Percentiles rank a stretch among this genome's conserved stretches.
Conservation (phyloP, 2,888 invertebrate genomes). For the Vanessa cardui region DNA sequence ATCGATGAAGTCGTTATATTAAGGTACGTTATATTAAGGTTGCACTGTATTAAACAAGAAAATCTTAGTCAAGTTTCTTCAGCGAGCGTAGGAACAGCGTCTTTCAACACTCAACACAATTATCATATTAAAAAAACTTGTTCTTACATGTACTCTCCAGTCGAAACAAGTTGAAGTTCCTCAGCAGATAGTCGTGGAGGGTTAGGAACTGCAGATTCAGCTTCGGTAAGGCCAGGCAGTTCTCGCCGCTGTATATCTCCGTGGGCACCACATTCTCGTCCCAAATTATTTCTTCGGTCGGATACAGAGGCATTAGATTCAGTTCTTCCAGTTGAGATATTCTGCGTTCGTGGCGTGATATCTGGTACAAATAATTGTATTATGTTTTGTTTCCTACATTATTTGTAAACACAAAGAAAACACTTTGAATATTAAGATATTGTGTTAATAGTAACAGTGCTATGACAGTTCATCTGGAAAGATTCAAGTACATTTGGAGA, state of each 20-base stretch:
- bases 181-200: slow-evolving; percentile 97
- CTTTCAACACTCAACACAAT: neutral
- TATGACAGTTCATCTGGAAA: too few relatives aligned
- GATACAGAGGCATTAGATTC: slow-evolving; percentile 99
- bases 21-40: too few relatives aligned
- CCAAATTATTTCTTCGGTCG: slow-evolving; percentile 99
- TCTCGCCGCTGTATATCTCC: slow-evolving; percentile 98
- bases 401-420: neutral
- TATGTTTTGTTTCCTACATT: too few relatives aligned
- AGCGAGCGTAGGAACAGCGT: too few relatives aligned
- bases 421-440: too few relatives aligned
- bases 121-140: neutral
- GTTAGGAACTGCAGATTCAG: slow-evolving; percentile 99
- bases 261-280: slow-evolving; percentile 99
- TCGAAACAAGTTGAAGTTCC: slow-evolving; percentile 98
- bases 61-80: too few relatives aligned
- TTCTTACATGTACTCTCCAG: slow-evolving; percentile 97
- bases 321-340: slow-evolving; percentile 96
- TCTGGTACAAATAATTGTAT: slow-evolving; percentile 62
- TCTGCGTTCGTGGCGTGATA: slow-evolving; percentile 93
- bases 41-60: too few relatives aligned
- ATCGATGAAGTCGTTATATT: too few relatives aligned
- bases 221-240: slow-evolving; percentile 97
- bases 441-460: too few relatives aligned
- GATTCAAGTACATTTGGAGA: too few relatives aligned